Evolutionary conservation across 2,888 invertebrate species (phyloP).

Genomic region (Oxytorus armatus): DNA sequence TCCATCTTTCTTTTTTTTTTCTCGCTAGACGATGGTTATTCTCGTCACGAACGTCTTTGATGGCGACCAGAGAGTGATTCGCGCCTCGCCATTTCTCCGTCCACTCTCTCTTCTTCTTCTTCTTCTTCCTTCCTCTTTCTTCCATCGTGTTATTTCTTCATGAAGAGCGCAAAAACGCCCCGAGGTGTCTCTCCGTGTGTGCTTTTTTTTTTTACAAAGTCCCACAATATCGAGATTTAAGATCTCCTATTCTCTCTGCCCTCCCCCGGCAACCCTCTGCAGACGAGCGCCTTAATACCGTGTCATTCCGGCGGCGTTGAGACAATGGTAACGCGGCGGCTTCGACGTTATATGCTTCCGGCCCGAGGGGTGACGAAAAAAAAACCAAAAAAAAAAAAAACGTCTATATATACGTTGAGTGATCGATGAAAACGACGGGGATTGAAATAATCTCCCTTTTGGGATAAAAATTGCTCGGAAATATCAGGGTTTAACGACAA

Average conservation of each 20-base stretch:
- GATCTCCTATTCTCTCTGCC: slow-evolving; percentile 43
- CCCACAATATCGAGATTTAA: slow-evolving; percentile 23
- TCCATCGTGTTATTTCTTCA: slow-evolving; percentile 11
- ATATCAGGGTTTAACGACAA: too few species aligned
- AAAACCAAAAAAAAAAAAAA: too few species aligned
- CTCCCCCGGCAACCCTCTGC: slow-evolving; percentile 61
- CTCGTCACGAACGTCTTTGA: slow-evolving; percentile 82
- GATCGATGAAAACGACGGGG: too few species aligned
- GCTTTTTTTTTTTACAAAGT: slow-evolving; percentile 25
- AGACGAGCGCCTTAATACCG: slow-evolving; percentile 60
- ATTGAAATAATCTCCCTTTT: too few species aligned
- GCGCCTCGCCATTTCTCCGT: slow-evolving; percentile 69
- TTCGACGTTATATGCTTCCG: too few species aligned
- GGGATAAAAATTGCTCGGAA: too few species aligned
- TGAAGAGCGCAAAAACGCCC: slow-evolving; percentile 29
- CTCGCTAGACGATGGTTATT: slow-evolving; percentile 74
- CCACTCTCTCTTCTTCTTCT: slow-evolving; percentile 29
- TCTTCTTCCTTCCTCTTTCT: slow-evolving; percentile 36
- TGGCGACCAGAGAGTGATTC: slow-evolving; percentile 81
- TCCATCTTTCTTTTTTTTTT: slow-evolving; percentile 75
- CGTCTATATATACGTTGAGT: too few species aligned
- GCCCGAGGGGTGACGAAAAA: too few species aligned
- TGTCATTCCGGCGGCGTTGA: slow-evolving; percentile 72
- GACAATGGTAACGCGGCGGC: too few species aligned
- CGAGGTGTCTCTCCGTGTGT: slow-evolving; percentile 16